Evolutionary conservation across 2,888 invertebrate genomes (phyloP).

Genomic region (Candidula unifasciata): DNA sequence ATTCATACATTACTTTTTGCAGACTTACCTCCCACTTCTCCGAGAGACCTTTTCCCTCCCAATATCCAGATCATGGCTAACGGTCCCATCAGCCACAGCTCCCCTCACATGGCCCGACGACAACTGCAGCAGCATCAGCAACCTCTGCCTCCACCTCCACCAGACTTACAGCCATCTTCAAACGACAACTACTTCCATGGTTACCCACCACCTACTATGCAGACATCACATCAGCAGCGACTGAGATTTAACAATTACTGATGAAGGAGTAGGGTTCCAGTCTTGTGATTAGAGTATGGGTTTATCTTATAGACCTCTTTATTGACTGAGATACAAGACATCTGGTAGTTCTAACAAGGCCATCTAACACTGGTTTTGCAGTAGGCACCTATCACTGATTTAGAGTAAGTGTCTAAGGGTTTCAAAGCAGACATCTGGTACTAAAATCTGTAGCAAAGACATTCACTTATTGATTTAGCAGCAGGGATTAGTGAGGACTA

Average conservation of each 20-base stretch:
- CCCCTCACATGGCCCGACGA: conserved; percentile 71
- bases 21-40: conserved; percentile 63
- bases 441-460: too few species aligned
- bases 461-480: too few species aligned
- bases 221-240: conserved; percentile 37
- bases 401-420: too few species aligned
- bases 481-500: too few species aligned
- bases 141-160: conserved; percentile 57
- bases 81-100: conserved; percentile 75
- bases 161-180: conserved; percentile 58
- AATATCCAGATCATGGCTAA: conserved; percentile 64
- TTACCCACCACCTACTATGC: conserved; percentile 46
- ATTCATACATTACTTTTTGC: conserved; percentile 18
- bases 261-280: neutral
- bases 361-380: too few species aligned
- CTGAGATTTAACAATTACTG: conserved; percentile 48
- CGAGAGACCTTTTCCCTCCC: conserved; percentile 38
- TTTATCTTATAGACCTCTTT: too few species aligned
- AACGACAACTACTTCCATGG: conserved; percentile 51
- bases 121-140: conserved; percentile 56
- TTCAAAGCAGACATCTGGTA: too few species aligned
- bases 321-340: too few species aligned
- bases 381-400: too few species aligned
- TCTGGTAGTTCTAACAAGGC: too few species aligned
- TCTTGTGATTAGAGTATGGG: neutral